These are phyloP conservation scores for Chascanopsetta lugubris DNA, from an alignment of 2,113 vertebrate genomes.

Conservation along the genomic window DNA sequence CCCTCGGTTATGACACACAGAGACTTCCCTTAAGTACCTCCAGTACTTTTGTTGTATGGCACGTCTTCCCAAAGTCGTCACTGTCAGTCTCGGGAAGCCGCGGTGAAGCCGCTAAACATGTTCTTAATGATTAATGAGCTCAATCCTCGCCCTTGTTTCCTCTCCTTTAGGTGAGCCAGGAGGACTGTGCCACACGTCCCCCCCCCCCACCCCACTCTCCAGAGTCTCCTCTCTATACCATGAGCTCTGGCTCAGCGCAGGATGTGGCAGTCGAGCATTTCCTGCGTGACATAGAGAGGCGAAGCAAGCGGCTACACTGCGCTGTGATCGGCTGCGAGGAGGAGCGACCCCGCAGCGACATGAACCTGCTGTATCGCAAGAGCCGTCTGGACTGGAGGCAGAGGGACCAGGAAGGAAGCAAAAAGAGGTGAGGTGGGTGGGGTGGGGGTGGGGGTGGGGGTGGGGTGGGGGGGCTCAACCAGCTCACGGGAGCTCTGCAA, in stretches of 20 bases:
- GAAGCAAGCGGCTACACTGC: slow-evolving; percentile 84
- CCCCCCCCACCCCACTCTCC: slow-evolving; percentile 46
- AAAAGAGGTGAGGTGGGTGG: slow-evolving; percentile 81
- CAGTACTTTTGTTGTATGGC: slow-evolving; percentile 15
- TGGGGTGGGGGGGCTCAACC: too few relatives aligned
- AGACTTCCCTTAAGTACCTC: slow-evolving; percentile 31
- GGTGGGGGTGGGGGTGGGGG: too few relatives aligned
- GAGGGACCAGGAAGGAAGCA: slow-evolving; percentile 80
- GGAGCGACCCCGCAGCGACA: slow-evolving; percentile 79
- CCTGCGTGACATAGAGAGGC: slow-evolving; percentile 87
- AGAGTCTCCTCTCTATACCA: slow-evolving; percentile 80
- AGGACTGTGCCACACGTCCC: slow-evolving; percentile 48
- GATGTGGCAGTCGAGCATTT: slow-evolving; percentile 87
- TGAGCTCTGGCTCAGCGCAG: slow-evolving; percentile 87
- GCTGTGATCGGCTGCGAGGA: slow-evolving; percentile 83
- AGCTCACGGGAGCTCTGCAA: slow-evolving; percentile 33
- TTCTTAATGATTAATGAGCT: slow-evolving; percentile 49
- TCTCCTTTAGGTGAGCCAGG: slow-evolving; percentile 69
- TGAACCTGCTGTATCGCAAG: slow-evolving; percentile 86
- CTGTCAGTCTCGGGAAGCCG: slow-evolving; percentile 40
- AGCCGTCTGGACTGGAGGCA: slow-evolving; percentile 86
- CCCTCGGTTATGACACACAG: slow-evolving; percentile 16
- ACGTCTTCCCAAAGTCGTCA: slow-evolving; percentile 32
- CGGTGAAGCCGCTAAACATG: slow-evolving; percentile 25
- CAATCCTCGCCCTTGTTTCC: slow-evolving; percentile 43